Evolutionary conservation across 2,113 vertebrate species (phyloP).

Genomic region (Otocyon megalotis): DNA sequence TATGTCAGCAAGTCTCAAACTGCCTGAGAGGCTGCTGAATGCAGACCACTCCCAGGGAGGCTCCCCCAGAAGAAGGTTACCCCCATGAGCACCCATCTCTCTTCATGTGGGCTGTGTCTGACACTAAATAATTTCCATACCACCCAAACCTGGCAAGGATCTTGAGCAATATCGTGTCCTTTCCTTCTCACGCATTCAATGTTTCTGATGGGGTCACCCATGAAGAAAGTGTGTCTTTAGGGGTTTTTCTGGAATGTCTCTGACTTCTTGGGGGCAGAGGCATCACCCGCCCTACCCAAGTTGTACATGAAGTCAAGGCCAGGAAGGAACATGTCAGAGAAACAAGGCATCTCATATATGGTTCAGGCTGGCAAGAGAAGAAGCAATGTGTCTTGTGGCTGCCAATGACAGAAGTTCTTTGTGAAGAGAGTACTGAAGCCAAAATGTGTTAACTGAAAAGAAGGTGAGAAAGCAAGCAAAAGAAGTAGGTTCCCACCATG

Average conservation of each 20-base stretch:
- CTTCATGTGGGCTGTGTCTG: not conserved
- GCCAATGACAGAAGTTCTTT: conserved; percentile 3
- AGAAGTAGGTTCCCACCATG: not conserved
- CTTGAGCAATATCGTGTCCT: not conserved
- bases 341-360: not conserved
- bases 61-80: not conserved
- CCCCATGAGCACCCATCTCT: not conserved
- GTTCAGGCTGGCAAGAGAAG: not conserved
- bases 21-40: not conserved
- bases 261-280: not conserved
- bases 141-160: not conserved
- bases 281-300: not conserved
- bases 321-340: conserved; percentile 41
- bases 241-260: not conserved
- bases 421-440: conserved; percentile 10
- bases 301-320: not conserved
- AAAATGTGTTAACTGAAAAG: not conserved
- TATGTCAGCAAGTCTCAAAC: not conserved
- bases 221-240: not conserved
- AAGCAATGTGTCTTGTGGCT: conserved; percentile 29
- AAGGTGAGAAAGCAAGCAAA: not conserved
- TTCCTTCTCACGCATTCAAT: not conserved
- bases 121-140: not conserved
- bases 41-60: not conserved
- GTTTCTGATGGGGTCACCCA: conserved; percentile 35